Base-by-base conservation (phyloP, 2,113 vertebrate genomes). In the Electrona antarctica region DNA sequence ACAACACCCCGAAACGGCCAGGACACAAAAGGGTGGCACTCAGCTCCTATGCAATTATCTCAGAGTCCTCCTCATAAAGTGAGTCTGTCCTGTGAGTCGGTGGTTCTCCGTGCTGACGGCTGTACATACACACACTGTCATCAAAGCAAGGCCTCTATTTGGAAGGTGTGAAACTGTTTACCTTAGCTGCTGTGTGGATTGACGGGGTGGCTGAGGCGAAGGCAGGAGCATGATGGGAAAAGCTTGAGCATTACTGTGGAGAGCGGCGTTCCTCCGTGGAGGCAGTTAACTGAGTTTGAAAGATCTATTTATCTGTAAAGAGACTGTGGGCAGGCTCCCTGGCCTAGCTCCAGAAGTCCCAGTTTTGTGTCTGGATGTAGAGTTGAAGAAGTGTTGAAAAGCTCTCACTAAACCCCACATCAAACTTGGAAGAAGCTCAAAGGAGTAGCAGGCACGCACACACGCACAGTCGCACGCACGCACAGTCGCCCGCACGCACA, bases 21-120 rank as follows among this genome's bases (percentile, higher is more conserved):
- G 52, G 71, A 60, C 82, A 87, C 75, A 88, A 81, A 75, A 87
- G 77, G 74, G 78, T 80, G 76, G 67, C 88, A 83, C 89, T 87
- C 81, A 87, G 89, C 87, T 87, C 90, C 92, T 88, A 81, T 82
- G 91, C 90, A 93, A 93, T 92, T 92, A 93, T 79, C 84, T 85
- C 85, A 21, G 21, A 21, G 21, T 21, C 21, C 21, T 21, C 84
- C 76, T 78, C 91, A 91, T 92, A 85, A 91, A 89, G 85, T 81
- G 33, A 41, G 33, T 74, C 74, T 67, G 84, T 85, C 82, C 81
- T 88, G 78, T 21, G 83, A 81, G 80, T 73, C 45, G 70, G 73
- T 84, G 70, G 63, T 74, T 74, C 79, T 74, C 67, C 62, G 81
- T 79, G 81, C 77, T 62, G 71, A 67, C 67, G 21, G 52, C 81